A percentile compares a stretch with the other conserved stretches of the same genome.
phyloP scores from a whole-genome alignment of 2,888 invertebrate species.

The Dromius quadrimaculatus region DNA sequence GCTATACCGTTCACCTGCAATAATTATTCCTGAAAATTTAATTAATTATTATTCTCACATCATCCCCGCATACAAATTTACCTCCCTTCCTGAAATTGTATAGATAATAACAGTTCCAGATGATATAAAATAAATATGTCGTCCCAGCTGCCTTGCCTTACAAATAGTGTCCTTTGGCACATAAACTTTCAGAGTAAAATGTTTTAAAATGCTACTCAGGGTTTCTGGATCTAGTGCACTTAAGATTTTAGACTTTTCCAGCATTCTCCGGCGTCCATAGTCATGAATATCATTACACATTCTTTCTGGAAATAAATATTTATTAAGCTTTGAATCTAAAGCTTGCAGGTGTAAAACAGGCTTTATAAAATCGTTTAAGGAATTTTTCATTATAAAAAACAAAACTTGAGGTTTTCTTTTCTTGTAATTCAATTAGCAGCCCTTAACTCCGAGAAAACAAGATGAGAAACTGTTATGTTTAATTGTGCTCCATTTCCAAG shows the following conservation, averaged over 20 bases:
- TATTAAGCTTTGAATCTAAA: background rate
- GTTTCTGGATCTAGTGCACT: slow-evolving; percentile 61
- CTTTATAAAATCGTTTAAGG: background rate
- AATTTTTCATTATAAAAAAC: background rate
- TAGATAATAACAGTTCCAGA: slow-evolving; percentile 67
- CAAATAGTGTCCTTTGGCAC: slow-evolving; percentile 65
- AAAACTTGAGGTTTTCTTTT: background rate
- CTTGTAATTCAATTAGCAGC: background rate
- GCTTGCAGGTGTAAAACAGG: background rate
- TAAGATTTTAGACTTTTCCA: slow-evolving; percentile 64
- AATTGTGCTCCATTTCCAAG: too few relatives aligned
- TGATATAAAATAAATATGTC: slow-evolving; percentile 64
- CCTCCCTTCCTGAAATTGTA: slow-evolving; percentile 64
- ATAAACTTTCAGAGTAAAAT: slow-evolving; percentile 63
- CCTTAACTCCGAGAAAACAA: too few relatives aligned
- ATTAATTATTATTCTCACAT: too few relatives aligned
- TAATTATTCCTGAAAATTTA: too few relatives aligned
- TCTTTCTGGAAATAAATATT: slow-evolving; percentile 12
- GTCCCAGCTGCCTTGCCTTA: slow-evolving; percentile 61
- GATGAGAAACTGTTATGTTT: too few relatives aligned
- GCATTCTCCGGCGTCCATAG: slow-evolving; percentile 22
- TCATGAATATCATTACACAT: slow-evolving; percentile 33
- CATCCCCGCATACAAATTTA: too few relatives aligned
- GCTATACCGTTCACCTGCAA: too few relatives aligned
- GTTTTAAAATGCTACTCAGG: slow-evolving; percentile 60